Base-by-base conservation (phyloP, 1,140 invertebrate genomes). In the Ceratoteleas bidentatus region DNA sequence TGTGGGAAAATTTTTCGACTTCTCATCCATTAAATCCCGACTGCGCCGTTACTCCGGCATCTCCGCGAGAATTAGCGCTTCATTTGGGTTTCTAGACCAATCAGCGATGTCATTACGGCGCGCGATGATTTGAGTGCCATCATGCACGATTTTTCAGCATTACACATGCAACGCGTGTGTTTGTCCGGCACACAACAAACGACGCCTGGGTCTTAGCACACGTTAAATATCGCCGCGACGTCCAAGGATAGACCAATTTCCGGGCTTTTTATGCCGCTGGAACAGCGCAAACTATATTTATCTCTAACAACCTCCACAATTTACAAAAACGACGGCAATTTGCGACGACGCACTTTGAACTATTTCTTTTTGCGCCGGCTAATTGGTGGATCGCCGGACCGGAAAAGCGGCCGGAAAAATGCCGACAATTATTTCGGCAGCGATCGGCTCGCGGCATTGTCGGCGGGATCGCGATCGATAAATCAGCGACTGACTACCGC, bases 211-310 rank as follows among this genome's bases (percentile, higher is more conserved):
- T 79, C 62, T 66, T 68, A 72, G 61, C 66, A 79, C 24, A 24
- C 24, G 76, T 79, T 79, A 72, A 79, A 79, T 72, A 72, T 45
- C 61, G 54, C 62, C 68, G 76, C 45, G 76, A 79, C 76, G 76
- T 79, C 68, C 75, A 79, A 79, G 75, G 75, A 79, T 79, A 78
- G 75, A 78, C 75, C 65, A 78, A 78, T 78, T 78, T 78, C 75
- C 75, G 75, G 75, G 75, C 75, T 78, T 78, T 78, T 78, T 78
- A 70, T 78, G 70, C 50, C 75, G 70, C 60, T 78, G 66, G 53
- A 70, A 78, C 70, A 78, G 45, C 66, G 75, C 70, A 78, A 78
- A 78, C 75, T 78, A 78, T 78, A 78, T 78, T 78, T 78, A 78
- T 78, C 75, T 70, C 75, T 78, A 78, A 78, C 61, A 78, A 78